phyloP scores from a whole-genome alignment of 1,140 invertebrate genomes.

The Diprion similis region DNA sequence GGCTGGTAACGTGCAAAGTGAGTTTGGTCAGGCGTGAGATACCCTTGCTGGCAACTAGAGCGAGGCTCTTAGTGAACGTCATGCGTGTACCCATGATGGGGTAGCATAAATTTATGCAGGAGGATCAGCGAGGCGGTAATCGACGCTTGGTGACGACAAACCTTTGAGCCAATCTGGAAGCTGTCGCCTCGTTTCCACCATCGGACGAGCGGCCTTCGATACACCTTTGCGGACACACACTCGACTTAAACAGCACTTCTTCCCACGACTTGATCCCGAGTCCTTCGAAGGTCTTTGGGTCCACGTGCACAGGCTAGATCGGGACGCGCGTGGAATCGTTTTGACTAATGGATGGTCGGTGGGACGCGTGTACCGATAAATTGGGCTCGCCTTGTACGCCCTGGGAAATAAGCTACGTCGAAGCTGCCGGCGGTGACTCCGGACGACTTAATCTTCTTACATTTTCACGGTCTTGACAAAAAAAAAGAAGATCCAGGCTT shows the following conservation, averaged over 20 bases:
- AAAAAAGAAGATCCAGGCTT: background rate
- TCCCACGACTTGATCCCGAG: too few relatives aligned
- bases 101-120: too few relatives aligned
- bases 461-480: background rate
- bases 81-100: too few relatives aligned
- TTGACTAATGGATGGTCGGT: background rate
- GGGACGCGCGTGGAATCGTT: background rate
- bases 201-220: too few relatives aligned
- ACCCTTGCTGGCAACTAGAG: too few relatives aligned
- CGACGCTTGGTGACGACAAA: too few relatives aligned
- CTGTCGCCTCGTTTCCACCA: too few relatives aligned
- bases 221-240: background rate
- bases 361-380: background rate
- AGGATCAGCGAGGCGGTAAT: too few relatives aligned
- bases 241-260: background rate
- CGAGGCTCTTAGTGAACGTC: too few relatives aligned
- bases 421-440: background rate
- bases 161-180: too few relatives aligned
- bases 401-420: background rate
- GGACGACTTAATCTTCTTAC: slow-evolving; percentile 3
- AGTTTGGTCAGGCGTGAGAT: too few relatives aligned
- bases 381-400: background rate
- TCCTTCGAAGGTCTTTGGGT: background rate
- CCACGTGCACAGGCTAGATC: background rate
- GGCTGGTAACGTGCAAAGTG: too few relatives aligned